These are phyloP conservation scores for Ylistrum balloti DNA, from an alignment of 1,140 invertebrate species.

Conservation along the genomic window DNA sequence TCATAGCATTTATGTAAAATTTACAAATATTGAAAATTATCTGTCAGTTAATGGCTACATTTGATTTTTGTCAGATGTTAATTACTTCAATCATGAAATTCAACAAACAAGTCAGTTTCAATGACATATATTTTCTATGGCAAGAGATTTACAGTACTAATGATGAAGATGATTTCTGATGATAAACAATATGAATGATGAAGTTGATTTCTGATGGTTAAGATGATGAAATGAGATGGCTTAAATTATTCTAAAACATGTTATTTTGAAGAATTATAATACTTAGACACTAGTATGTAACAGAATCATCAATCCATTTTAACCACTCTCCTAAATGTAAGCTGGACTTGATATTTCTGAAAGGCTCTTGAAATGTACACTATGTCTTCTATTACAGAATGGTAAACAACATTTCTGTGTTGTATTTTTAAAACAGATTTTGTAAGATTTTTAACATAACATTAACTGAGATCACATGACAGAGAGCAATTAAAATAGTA, in stretches of 20 bases:
- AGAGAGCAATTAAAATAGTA: conserved; percentile 5
- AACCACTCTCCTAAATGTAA: not conserved
- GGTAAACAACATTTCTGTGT: too few species aligned
- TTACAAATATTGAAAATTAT: too few species aligned
- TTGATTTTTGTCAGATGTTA: too few species aligned
- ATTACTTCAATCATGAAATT: too few species aligned
- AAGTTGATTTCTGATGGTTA: not conserved
- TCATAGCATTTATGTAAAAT: not conserved
- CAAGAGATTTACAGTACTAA: not conserved
- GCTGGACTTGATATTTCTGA: not conserved
- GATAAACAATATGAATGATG: not conserved
- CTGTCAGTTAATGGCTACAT: too few species aligned
- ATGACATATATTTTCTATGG: not conserved
- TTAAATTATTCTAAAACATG: not conserved
- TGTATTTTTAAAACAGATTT: too few species aligned
- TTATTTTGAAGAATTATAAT: not conserved
- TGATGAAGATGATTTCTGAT: not conserved
- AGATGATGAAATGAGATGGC: not conserved
- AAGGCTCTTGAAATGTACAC: not conserved
- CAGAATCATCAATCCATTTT: not conserved
- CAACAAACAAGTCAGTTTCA: too few species aligned
- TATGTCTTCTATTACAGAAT: not conserved
- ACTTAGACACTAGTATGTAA: not conserved
- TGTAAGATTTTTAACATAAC: too few species aligned
- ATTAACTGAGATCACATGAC: not conserved